Evolutionary conservation across 2,888 invertebrate genomes (phyloP), one percentile per base, ranked within the genome.

Genomic region (Oscheius sp.): DNA sequence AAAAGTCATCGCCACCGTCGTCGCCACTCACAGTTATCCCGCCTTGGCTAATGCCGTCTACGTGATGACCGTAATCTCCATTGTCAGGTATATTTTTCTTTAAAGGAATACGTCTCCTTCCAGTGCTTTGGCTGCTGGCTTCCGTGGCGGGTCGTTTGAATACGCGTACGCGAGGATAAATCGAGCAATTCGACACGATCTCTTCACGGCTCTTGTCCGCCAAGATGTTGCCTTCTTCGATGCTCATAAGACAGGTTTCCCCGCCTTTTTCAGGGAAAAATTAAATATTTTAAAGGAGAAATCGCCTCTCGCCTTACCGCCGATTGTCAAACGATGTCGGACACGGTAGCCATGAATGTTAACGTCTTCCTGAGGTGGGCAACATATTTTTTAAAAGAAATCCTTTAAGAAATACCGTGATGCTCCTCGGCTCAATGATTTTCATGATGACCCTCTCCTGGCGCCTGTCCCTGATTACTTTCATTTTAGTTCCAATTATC

Each of bases 401-500:
- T 46, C 27, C 12, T 43, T n/a, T 43, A 7, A 82, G 87, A 61
- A 89, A 88, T 80, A 75, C 89, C 21, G 89, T 90, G 25, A 89
- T 89, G 84, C 85, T 88, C 76, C 84, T 88, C 70, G 90, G 90
- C 35, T 87, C 89, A 6, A 83, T 89, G 76, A 84, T 89, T 35
- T 89, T 90, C 84, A 90, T 90, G 89, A 84, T 90, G 78, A 86
- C 87, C 68, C 80, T 90, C 61, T 89, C 89, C 45, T 90, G 90
- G 90, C 81, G 88, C 75, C 80, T 90, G 53, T 89, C 89, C 25
- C 76, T 90, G 41, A 84, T 90, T 35, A 72, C 89, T 2, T 85
- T 90, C 74, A 89, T 90, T 68, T 88, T 89, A 46, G 86, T 90
- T n/a, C 90, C 90, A 0, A 85, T 89, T 69, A 87, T 89, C 59